Percentiles rank a stretch among this genome's conserved stretches.
These are phyloP conservation scores for Hapalemur alaotrensis DNA, from an alignment of 2,797 vertebrate genomes.

Conservation along the genomic window DNA sequence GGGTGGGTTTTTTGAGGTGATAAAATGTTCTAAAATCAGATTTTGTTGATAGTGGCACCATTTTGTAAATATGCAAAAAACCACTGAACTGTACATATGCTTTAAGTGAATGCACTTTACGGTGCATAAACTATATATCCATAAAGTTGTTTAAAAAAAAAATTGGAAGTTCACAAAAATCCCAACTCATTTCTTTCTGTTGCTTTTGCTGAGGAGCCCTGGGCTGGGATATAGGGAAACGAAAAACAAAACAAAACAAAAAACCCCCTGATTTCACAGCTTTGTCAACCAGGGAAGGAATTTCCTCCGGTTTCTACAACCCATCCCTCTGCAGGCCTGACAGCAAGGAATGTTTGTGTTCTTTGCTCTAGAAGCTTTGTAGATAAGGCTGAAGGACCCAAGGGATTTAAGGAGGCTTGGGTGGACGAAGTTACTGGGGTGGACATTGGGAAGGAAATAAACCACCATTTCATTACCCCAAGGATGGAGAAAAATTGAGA, in stretches of 20 bases:
- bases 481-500: background rate
- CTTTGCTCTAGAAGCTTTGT: background rate
- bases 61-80: background rate
- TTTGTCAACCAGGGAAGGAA: background rate
- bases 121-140: background rate
- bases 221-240: background rate
- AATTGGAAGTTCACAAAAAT: background rate
- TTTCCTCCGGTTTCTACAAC: slow-evolving; percentile 4
- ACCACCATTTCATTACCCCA: background rate
- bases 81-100: background rate
- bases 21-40: background rate
- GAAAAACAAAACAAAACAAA: too few species aligned
- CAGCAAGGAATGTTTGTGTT: background rate
- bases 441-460: background rate
- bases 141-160: background rate
- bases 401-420: background rate
- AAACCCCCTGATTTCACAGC: background rate
- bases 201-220: background rate
- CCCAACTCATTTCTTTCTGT: background rate
- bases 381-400: background rate
- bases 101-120: background rate
- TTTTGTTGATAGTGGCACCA: background rate
- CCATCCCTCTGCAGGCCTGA: background rate
- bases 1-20: background rate
- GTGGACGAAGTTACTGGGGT: background rate